Base-by-base conservation (phyloP, 1,140 invertebrate species). In the Sipha flava region DNA sequence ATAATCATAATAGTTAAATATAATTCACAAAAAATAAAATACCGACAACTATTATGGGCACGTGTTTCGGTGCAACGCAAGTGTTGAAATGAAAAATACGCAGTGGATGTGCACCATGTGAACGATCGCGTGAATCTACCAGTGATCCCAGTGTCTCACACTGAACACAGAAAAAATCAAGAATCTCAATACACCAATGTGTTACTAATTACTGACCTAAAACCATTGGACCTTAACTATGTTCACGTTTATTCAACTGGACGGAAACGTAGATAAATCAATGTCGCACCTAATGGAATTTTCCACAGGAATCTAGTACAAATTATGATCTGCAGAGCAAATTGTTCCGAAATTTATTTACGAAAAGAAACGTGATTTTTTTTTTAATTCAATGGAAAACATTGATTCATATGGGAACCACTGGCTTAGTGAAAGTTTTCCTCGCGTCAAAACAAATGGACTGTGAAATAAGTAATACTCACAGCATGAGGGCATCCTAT, bases 141-240 rank as follows among this genome's bases (percentile, higher is more conserved):
- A 2, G 4, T 9, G 72, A 75, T 75, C 34, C 1, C 14, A 40
- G 21, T 26, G 49, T 14, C n/a, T n/a, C 29, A 40, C 49, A 75
- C 72, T 59, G 73, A 77, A 18, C 52, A n/a, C 16, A 57, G 70
- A 59, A 77, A 57, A 75, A 57, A 21, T 77, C 34, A 12, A 77
- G 4, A 7, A 43, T 59, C 34, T 59, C 40, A 77, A 47, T 23
- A 43, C 10, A 29, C 40, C 34, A 26, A 43, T 23, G 52, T 26
- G 73, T 77, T 57, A 37, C 31, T 40, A 26, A 59, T 77, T 59
- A 57, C 7, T 57, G 73, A 77, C 73, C 47, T 57, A 57, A n/a
- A 77, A 77, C 49, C 73, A 59, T 77, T 77, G 73, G 73, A 77
- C 73, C 73, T 57, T 59, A 59, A 59, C 73, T 14, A 6, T 9